Base-by-base conservation (phyloP, 1,140 invertebrate species). In the Trichoplusia ni region DNA sequence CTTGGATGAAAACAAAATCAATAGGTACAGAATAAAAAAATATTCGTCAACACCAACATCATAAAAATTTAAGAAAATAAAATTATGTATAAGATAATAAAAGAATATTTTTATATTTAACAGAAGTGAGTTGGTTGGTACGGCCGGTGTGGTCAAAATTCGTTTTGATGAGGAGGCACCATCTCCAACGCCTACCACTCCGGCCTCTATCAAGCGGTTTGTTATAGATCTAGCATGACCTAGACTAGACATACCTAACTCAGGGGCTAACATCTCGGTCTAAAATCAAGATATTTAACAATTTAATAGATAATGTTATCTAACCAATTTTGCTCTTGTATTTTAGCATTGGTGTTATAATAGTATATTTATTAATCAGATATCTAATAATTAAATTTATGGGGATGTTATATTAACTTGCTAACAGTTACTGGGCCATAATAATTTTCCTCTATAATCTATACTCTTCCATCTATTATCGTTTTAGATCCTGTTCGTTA, bases 41-140 rank as follows among this genome's bases (percentile, higher is more conserved):
- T n/a, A n/a, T n/a, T n/a, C n/a, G n/a, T n/a, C n/a, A n/a, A n/a
- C n/a, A n/a, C n/a, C n/a, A n/a, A n/a, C n/a, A n/a, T n/a, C n/a
- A n/a, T n/a, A n/a, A n/a, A n/a, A 6, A 31, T 38, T 38, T 38
- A 11, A 8, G 1, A 14, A 13, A 18, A 38, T 38, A 11, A 16
- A 2, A 38, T 2, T 0, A 9, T 2, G 7, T 31, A 23, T 9
- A 49, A 31, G 3, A 35, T 21, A n/a, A 42, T 49, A 31, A 31
- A 31, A 23, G 21, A 53, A 58, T 60, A 46, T 71, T 64, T 51
- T 86, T 87, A 66, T 78, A 79, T 86, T 90, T 86, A 85, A 90
- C 86, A 89, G 90, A 90, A 90, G 86, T 88, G 90, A 91, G 79
- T 89, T 91, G 80, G 84, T 91, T 73, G 90, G 90, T 58, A 91